Percentiles rank a stretch among this genome's conserved stretches.
Evolutionary conservation across 2,888 invertebrate species (phyloP).

Genomic region (Liopterus haemorrhoidalis): DNA sequence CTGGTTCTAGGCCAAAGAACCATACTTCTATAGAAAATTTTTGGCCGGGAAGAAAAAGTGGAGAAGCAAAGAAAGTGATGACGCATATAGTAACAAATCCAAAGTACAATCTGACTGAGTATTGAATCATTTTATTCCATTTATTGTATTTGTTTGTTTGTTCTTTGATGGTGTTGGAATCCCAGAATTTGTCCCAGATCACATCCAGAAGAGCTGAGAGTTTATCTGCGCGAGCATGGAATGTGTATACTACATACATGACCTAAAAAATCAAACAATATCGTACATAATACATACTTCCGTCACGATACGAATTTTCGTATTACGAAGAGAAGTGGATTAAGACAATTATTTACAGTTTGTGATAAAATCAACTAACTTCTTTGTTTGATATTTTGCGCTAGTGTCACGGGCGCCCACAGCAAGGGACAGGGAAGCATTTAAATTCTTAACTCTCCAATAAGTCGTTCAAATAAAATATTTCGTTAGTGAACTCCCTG

Average conservation of each 20-base stretch:
- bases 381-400: no score
- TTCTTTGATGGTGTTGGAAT: slow-evolving; percentile 7
- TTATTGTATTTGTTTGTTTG: slow-evolving; percentile 5
- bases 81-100: slow-evolving; percentile 5
- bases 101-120: slow-evolving; percentile 1
- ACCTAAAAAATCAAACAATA: no score
- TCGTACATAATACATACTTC: no score
- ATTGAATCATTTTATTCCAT: neutral
- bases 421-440: no score
- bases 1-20: slow-evolving; percentile 12
- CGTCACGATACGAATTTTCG: no score
- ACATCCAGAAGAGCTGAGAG: slow-evolving; percentile 6
- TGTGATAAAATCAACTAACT: no score
- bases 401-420: no score
- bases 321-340: no score
- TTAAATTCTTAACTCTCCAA: no score
- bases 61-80: slow-evolving; percentile 1
- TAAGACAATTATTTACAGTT: no score
- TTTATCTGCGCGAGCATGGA: slow-evolving; percentile 7
- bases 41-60: neutral
- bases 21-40: slow-evolving; percentile 7
- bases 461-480: no score
- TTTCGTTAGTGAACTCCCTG: no score
- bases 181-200: slow-evolving; percentile 16
- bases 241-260: neutral